phyloP scores from a whole-genome alignment of 2,113 vertebrate genomes.

The Vicugna pacos region DNA sequence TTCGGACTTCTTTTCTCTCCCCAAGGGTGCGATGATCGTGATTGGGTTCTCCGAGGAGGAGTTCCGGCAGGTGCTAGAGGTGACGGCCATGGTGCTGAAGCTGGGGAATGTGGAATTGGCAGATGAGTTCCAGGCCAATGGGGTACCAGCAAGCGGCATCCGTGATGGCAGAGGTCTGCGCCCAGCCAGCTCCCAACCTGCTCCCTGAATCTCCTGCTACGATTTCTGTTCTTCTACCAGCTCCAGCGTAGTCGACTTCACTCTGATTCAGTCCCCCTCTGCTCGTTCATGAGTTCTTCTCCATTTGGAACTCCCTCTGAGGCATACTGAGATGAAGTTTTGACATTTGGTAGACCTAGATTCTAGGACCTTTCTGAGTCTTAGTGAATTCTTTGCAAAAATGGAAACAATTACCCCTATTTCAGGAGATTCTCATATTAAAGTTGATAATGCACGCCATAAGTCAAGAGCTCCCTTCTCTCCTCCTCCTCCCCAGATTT shows the following conservation, averaged over 20 bases:
- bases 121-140: constrained; percentile 85
- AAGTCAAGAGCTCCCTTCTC: neutral
- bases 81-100: constrained; percentile 88
- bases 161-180: constrained; percentile 81
- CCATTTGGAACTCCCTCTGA: neutral
- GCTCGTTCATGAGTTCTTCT: neutral
- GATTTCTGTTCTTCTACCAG: neutral
- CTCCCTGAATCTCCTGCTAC: neutral
- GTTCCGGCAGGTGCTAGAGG: constrained; percentile 85
- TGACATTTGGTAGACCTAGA: neutral
- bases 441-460: neutral
- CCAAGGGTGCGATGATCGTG: constrained; percentile 87
- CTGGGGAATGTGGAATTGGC: constrained; percentile 86
- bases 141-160: constrained; percentile 85
- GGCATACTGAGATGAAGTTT: neutral
- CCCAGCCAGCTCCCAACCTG: neutral
- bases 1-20: neutral
- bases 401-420: neutral
- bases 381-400: neutral
- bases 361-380: neutral
- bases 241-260: neutral
- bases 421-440: constrained; percentile 30
- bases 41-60: constrained; percentile 87
- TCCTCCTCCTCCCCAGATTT: neutral
- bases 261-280: neutral